Evolutionary conservation across 37 sponge, comb jelly and placozoan species (phyloP).

Genomic region (Halisarca cf. caerulea): DNA sequence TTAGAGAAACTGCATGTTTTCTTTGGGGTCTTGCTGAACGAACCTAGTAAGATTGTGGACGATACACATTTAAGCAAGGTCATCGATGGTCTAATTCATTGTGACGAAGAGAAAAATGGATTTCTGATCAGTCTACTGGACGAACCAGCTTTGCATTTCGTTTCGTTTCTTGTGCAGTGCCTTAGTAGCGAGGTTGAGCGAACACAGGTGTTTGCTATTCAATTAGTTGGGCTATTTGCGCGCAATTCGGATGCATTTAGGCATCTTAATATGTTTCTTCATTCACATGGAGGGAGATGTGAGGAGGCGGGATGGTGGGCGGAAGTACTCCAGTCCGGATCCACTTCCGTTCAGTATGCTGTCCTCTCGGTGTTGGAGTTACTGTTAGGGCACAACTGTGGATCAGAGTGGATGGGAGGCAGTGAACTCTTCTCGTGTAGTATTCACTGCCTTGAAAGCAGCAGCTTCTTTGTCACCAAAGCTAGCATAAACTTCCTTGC

Average conservation of each 20-base stretch:
- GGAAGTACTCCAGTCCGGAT: background rate
- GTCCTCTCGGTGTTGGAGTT: background rate
- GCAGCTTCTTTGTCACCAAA: slow-evolving; percentile 8
- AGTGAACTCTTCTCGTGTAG: background rate
- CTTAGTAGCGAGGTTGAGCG: background rate
- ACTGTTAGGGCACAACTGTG: background rate
- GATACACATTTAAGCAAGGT: slow-evolving; percentile 17
- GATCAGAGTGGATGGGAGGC: background rate
- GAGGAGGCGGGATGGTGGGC: background rate
- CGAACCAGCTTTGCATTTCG: background rate
- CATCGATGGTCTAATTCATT: background rate
- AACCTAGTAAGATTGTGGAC: slow-evolving; percentile 22
- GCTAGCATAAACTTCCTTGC: background rate
- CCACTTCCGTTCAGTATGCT: background rate
- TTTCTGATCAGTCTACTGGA: background rate
- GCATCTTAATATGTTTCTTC: background rate
- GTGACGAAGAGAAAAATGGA: background rate
- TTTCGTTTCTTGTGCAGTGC: background rate
- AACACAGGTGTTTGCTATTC: background rate
- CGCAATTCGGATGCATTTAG: background rate
- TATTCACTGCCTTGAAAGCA: background rate
- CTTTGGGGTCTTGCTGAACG: background rate
- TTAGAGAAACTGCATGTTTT: background rate
- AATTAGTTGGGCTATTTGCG: background rate
- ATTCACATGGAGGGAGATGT: background rate